Evolutionary conservation across 1,140 invertebrate species (phyloP).

Genomic region (Anastrepha obliqua): DNA sequence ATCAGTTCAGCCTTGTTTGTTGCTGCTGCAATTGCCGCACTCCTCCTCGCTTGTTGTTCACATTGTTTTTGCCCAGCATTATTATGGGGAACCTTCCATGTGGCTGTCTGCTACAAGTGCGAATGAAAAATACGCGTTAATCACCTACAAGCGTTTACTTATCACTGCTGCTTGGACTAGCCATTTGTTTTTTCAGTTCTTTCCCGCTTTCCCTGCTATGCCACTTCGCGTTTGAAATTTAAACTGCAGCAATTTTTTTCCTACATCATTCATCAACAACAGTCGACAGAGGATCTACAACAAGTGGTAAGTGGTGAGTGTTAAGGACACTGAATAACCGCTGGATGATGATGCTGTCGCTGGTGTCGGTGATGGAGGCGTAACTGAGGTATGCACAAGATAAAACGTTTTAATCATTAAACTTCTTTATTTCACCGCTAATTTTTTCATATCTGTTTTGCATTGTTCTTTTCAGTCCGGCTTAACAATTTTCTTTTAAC

Average conservation of each 20-base stretch:
- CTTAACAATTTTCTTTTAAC: not conserved
- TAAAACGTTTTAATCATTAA: constrained; percentile 54
- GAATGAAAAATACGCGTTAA: constrained; percentile 33
- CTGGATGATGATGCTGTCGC: not conserved
- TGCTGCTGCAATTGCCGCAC: not conserved
- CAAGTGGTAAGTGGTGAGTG: not conserved
- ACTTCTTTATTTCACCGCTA: constrained; percentile 45
- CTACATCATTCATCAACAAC: not conserved
- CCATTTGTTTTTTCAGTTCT: constrained; percentile 3
- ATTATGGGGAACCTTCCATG: not conserved
- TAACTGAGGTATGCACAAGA: constrained; percentile 45
- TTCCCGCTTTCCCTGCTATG: not conserved
- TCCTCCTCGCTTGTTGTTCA: not conserved
- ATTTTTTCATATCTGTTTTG: constrained; percentile 46
- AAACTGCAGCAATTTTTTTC: constrained; percentile 21
- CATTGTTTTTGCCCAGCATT: not conserved
- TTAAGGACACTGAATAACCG: constrained; percentile 7
- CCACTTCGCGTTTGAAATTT: constrained; percentile 7
- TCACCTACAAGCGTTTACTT: constrained; percentile 34
- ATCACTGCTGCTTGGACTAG: not conserved
- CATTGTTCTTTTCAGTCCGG: constrained; percentile 4
- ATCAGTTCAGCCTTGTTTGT: constrained; percentile 31
- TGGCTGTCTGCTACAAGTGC: constrained; percentile 1
- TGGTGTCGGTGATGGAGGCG: not conserved
- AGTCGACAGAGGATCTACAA: not conserved